Percentiles rank a stretch among this genome's conserved stretches.
phyloP scores from a whole-genome alignment of 2,797 vertebrate species.

The Choloepus didactylus region DNA sequence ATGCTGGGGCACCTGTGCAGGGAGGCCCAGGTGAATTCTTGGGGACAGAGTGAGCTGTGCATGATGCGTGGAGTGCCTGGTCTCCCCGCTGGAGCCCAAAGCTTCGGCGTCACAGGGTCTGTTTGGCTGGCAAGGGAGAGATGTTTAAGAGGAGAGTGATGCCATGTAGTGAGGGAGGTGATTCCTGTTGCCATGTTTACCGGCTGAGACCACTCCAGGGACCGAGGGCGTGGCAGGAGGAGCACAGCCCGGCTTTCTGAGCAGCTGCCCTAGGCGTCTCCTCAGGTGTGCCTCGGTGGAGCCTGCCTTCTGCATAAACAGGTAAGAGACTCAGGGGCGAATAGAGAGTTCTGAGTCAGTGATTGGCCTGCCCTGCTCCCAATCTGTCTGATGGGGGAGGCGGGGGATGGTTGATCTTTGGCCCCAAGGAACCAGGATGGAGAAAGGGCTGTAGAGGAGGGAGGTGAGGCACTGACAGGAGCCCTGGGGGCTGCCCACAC shows the following conservation, averaged over 20 bases:
- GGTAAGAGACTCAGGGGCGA: not conserved
- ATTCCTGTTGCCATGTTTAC: conserved; percentile 50
- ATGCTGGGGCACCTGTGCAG: not conserved
- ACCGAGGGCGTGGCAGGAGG: not conserved
- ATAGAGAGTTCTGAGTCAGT: not conserved
- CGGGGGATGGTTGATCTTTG: not conserved
- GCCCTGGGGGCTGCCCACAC: not conserved
- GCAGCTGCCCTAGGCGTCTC: not conserved
- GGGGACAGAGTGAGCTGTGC: not conserved
- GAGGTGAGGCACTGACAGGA: fast-evolving
- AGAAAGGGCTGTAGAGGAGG: no score
- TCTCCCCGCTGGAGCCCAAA: not conserved
- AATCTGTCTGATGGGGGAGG: no score
- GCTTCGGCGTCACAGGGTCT: not conserved
- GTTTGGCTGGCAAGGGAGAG: not conserved
- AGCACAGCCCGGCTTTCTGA: not conserved
- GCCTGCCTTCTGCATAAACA: not conserved
- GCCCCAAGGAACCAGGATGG: not conserved
- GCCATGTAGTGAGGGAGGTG: not conserved
- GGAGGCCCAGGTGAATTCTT: not conserved
- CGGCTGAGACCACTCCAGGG: not conserved
- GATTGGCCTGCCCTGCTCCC: not conserved
- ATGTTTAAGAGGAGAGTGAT: not conserved
- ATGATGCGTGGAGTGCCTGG: not conserved
- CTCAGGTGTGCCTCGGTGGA: not conserved